Base-by-base conservation (phyloP, 1,140 invertebrate species). In the Megathymus violae region DNA sequence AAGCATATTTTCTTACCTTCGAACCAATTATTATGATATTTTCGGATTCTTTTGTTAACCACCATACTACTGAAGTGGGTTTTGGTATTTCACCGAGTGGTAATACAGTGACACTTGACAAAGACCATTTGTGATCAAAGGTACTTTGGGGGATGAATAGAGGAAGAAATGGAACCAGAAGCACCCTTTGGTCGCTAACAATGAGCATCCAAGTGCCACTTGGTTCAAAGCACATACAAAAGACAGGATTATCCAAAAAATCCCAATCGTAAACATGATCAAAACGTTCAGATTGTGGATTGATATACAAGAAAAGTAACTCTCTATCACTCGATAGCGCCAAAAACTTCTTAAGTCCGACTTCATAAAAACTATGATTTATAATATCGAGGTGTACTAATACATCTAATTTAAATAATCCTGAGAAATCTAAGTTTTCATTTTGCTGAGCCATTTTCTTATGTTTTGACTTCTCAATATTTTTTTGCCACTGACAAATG, bases 191-290 rank as follows among this genome's bases (percentile, higher is more conserved):
- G 51, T 88, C 83, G 61, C 86, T 90, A 27, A 90, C 72, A 54
- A 89, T 82, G 19, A 88, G 65, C 10, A 87, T 66, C 88, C 88
- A 90, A n/a, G 88, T 90, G 10, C 88, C 88, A 68, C 85, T 90
- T 11, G 88, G 88, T 64, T 90, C 88, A 71, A 90, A 90, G 58
- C 88, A 89, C 81, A 90, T 85, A 62, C 85, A 89, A 64, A 83
- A 76, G 17, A 90, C 74, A 27, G 85, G 85, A 75, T 90, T 89
- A 67, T 89, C 85, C 16, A 85, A 16, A 64, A 85, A 89, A 72
- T 90, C 88, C 85, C 85, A 90, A 67, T 87, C 84, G 56, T 83
- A 89, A 60, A 82, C 80, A 60, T 78, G 80, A 64, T 88, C 82
- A 64, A 77, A 77, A 38, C 83, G 71, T 25, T 88, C 81, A 11